phyloP scores from a whole-genome alignment of 2,888 invertebrate genomes.

The Ecdyonurus torrentis region DNA sequence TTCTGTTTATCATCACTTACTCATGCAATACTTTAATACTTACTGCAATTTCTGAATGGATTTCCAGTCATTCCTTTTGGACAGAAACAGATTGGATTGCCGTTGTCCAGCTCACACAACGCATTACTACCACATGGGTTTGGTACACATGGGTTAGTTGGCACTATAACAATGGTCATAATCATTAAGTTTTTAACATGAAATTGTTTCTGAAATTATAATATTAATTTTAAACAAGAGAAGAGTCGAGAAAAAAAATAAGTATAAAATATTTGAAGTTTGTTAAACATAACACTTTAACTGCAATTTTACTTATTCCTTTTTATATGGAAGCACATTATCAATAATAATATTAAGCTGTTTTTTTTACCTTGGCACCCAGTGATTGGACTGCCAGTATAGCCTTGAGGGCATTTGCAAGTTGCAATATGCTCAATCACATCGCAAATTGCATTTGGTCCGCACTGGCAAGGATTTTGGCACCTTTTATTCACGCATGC shows the following conservation, averaged over 20 bases:
- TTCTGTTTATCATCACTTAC: too few species aligned
- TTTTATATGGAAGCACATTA: too few species aligned
- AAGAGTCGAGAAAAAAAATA: conserved; percentile 9
- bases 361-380: conserved; percentile 37
- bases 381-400: conserved; percentile 54
- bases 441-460: conserved; percentile 63
- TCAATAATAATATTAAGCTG: too few species aligned
- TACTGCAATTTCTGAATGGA: conserved; percentile 80
- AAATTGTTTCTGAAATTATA: conserved; percentile 2
- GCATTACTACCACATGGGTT: conserved; percentile 81
- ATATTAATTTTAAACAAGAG: background rate
- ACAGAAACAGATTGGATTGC: conserved; percentile 76
- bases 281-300: too few species aligned
- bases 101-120: conserved; percentile 66
- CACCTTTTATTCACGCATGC: conserved; percentile 65
- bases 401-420: conserved; percentile 70
- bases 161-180: conserved; percentile 26
- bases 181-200: background rate
- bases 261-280: too few species aligned
- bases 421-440: conserved; percentile 59
- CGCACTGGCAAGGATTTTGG: conserved; percentile 60
- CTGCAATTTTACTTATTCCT: too few species aligned
- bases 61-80: conserved; percentile 81
- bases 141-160: conserved; percentile 61
- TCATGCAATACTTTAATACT: conserved; percentile 38